phyloP scores from a whole-genome alignment of 2,113 vertebrate genomes.

The Marmota flaviventris region DNA sequence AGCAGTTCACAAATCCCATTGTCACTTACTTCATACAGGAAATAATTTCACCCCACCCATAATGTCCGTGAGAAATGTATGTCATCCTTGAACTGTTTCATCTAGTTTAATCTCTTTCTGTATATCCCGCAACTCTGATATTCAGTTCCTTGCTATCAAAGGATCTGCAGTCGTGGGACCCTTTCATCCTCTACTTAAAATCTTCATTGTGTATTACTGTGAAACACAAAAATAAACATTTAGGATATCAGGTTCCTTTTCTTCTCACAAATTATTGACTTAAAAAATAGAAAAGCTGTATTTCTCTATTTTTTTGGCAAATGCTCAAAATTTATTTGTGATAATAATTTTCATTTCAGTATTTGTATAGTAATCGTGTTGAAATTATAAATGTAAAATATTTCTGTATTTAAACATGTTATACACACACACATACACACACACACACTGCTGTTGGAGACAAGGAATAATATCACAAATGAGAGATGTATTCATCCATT shows the following conservation, averaged over 20 bases:
- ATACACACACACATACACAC: too few relatives aligned
- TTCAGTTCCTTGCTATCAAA: background rate
- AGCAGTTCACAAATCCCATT: background rate
- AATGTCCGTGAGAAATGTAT: background rate
- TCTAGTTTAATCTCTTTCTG: background rate
- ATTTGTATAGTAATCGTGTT: background rate
- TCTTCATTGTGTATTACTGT: background rate
- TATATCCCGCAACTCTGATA: background rate
- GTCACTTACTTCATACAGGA: background rate
- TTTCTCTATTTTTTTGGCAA: background rate
- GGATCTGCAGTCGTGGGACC: background rate
- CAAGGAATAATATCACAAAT: background rate
- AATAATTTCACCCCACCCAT: background rate
- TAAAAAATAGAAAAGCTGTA: background rate
- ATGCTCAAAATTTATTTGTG: background rate
- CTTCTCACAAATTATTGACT: slow-evolving; percentile 18
- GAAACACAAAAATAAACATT: background rate
- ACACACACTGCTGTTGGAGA: background rate
- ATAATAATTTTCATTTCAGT: background rate
- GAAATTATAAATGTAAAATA: background rate
- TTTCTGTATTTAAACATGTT: background rate
- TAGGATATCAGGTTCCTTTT: background rate
- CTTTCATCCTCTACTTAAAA: background rate
- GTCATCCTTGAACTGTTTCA: background rate
- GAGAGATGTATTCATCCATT: background rate